phyloP scores from a whole-genome alignment of 2,888 invertebrate genomes.

The Agrochola macilenta region DNA sequence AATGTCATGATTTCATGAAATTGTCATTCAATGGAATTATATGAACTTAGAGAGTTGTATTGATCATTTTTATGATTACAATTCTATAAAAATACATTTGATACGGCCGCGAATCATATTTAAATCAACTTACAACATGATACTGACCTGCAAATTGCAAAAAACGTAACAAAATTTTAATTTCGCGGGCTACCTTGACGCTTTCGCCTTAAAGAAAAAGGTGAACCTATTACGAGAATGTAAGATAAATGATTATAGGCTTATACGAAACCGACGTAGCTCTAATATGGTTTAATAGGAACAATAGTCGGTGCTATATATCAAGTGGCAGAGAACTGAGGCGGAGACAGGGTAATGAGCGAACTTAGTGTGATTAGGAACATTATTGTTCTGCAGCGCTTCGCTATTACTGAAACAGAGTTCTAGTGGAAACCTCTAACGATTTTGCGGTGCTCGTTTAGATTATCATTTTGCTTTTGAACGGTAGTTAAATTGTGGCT shows the following conservation, averaged over 20 bases:
- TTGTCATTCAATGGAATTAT: too few species aligned
- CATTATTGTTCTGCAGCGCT: conserved; percentile 64
- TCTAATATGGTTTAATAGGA: conserved; percentile 54
- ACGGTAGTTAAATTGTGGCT: background rate
- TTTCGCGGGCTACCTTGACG: too few species aligned
- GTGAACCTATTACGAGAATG: conserved; percentile 15
- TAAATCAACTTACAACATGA: too few species aligned
- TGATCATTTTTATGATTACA: too few species aligned
- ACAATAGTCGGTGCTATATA: conserved; percentile 55
- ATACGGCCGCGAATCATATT: too few species aligned
- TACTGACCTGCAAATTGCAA: too few species aligned
- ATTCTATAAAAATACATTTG: too few species aligned
- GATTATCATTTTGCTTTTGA: conserved; percentile 17
- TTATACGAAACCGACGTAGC: conserved; percentile 33
- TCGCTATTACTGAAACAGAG: conserved; percentile 63
- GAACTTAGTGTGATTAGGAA: conserved; percentile 66
- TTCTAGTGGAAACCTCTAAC: conserved; percentile 44
- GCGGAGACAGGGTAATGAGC: conserved; percentile 67
- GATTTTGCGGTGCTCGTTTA: conserved; percentile 34
- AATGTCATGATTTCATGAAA: too few species aligned
- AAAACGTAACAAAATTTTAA: too few species aligned
- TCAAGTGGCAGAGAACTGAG: conserved; percentile 52
- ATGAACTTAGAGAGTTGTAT: too few species aligned
- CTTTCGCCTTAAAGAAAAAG: conserved; percentile 2
- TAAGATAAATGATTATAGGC: conserved; percentile 46